Evolutionary conservation across 2,113 vertebrate species (phyloP).

Genomic region (Hemiprocne comata): DNA sequence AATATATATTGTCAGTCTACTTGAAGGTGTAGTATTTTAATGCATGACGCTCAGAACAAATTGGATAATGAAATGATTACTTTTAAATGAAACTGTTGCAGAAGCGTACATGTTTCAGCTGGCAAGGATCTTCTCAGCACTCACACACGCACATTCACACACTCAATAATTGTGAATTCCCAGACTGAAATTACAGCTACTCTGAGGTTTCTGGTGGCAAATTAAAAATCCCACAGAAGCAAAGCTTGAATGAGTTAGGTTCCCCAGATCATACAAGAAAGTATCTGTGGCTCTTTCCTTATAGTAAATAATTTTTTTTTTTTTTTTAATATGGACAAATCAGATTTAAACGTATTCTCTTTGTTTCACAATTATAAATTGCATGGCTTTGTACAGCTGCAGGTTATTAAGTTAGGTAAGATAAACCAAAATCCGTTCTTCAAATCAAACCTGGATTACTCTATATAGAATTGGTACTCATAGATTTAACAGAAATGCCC

Average conservation of each 20-base stretch:
- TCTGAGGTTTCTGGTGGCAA: conserved; percentile 60
- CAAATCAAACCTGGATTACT: background rate
- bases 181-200: conserved; percentile 53
- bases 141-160: background rate
- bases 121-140: conserved; percentile 4
- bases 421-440: background rate
- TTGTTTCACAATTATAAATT: background rate
- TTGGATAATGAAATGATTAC: conserved; percentile 67
- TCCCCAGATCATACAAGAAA: conserved; percentile 13
- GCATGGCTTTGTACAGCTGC: background rate
- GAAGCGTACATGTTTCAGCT: conserved; percentile 42
- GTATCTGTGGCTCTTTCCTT: background rate
- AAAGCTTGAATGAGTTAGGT: conserved; percentile 18
- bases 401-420: background rate
- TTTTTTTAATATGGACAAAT: background rate
- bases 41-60: conserved; percentile 59
- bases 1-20: conserved; percentile 60
- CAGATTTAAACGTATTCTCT: background rate
- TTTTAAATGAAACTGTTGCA: conserved; percentile 67
- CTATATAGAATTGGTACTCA: background rate
- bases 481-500: background rate
- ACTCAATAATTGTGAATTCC: conserved; percentile 46
- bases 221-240: conserved; percentile 57
- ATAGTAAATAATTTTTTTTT: background rate
- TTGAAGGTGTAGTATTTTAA: conserved; percentile 67